Base-by-base conservation (phyloP, 1,140 invertebrate genomes). In the Diorhabda elongata region DNA sequence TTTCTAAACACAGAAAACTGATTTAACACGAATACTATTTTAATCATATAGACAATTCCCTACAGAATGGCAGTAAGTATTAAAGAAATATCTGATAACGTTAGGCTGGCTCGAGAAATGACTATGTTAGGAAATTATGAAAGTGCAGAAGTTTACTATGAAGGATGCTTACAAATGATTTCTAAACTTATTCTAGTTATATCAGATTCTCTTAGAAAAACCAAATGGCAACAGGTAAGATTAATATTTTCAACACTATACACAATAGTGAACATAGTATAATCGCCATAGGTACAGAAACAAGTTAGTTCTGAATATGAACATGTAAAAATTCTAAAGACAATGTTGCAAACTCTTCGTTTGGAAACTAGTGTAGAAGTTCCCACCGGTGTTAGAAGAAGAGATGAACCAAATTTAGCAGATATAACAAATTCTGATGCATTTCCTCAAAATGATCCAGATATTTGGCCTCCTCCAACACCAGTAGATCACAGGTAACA, bases 41-140 rank as follows among this genome's bases (percentile, higher is more conserved):
- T 57, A 8, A 61, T 26, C 26, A 26, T 26, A 64, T 3, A 7
- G 26, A 26, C 26, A 26, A 26, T 26, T 26, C 26, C 26, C 26
- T 26, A 26, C 47, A 68, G n/a, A n/a, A 94, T 94, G 92, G 91
- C 90, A 83, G 89, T 92, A 77, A 91, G 90, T 78, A 87, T 93
- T 79, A 91, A 87, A 81, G 93, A 96, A 86, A 95, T 96, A 82
- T 92, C 90, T 85, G 92, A 96, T 84, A 95, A 95, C 84, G 91
- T 93, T 66, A 96, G 95, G 83, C 84, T 97, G 79, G 96, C 94
- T 47, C 86, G 97, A 75, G 96, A 98, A 84, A 95, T 94, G 90
- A 94, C 95, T 66, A 84, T 98, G 70, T 90, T 94, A 78, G 96
- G 96, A 5, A 97, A 98, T 82, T 99, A 99, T 81, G 96, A 98